Conservation (phyloP, 2,888 invertebrate species). For the Mimumesa dahlbomi region DNA sequence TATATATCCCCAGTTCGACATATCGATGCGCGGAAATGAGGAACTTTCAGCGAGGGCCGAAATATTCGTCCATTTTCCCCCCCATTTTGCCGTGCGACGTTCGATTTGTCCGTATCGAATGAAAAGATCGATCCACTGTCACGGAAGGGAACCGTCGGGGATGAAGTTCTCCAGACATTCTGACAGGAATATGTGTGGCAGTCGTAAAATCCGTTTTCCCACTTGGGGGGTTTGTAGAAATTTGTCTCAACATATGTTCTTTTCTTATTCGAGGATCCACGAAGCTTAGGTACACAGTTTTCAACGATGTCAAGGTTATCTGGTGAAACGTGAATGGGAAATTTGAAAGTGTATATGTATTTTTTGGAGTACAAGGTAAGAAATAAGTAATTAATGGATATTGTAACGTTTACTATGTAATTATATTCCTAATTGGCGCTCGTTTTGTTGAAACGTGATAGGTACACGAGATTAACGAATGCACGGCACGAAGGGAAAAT, state of each 20-base stretch:
- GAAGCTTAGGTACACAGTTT: no score
- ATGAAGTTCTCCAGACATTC: conserved; percentile 10
- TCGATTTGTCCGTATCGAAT: conserved; percentile 26
- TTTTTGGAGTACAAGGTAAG: no score
- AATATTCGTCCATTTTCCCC: conserved; percentile 12
- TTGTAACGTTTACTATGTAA: no score
- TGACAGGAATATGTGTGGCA: not conserved
- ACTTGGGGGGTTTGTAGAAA: not conserved
- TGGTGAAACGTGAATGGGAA: no score
- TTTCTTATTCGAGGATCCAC: no score
- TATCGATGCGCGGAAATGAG: not conserved
- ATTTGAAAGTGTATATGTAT: no score
- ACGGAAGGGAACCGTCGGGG: not conserved
- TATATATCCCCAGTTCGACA: not conserved
- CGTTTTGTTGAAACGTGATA: no score
- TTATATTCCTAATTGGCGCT: no score
- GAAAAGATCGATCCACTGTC: conserved; percentile 21
- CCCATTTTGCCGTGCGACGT: not conserved
- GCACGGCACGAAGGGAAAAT: not conserved
- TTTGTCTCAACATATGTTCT: not conserved
- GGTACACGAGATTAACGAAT: not conserved
- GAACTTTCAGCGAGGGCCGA: not conserved
- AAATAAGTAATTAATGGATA: no score
- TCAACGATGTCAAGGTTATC: no score
- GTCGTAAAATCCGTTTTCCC: not conserved